phyloP scores from a whole-genome alignment of 2,888 invertebrate species.

The Yponomeuta sedellus region DNA sequence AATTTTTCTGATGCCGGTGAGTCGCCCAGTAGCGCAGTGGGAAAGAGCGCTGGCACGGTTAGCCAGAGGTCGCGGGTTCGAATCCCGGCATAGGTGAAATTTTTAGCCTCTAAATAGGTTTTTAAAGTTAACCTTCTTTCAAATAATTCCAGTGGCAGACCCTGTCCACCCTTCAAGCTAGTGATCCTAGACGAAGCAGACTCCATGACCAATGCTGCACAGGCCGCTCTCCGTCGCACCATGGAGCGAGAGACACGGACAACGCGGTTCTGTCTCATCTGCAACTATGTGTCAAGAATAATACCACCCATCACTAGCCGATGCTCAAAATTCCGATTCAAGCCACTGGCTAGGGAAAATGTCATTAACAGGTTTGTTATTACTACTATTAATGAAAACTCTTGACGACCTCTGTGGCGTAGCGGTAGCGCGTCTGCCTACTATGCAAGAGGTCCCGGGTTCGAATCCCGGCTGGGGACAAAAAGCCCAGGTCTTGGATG shows the following conservation, averaged over 20 bases:
- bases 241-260: conserved; percentile 98
- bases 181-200: conserved; percentile 99
- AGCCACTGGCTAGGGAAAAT: conserved; percentile 86
- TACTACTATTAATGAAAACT: no score
- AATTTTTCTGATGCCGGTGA: no score
- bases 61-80: no score
- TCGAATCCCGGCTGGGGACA: no score
- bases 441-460: no score
- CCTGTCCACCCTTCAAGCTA: conserved; percentile 96
- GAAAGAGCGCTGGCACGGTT: no score
- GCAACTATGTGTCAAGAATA: conserved; percentile 98
- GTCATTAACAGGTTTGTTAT: conserved; percentile 72
- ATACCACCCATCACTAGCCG: conserved; percentile 98
- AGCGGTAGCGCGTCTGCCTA: no score
- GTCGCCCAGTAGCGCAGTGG: no score
- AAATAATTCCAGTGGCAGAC: conserved; percentile 78
- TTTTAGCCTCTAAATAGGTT: no score
- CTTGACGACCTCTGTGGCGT: no score
- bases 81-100: no score
- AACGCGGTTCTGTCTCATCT: conserved; percentile 97
- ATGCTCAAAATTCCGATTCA: conserved; percentile 98
- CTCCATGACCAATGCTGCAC: conserved; percentile 98
- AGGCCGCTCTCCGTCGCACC: conserved; percentile 95
- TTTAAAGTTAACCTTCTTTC: neutral
- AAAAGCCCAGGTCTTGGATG: no score